A percentile compares a stretch with the other conserved stretches of the same genome.
These are phyloP conservation scores for Saccostrea glomerata DNA, from an alignment of 1,140 invertebrate species.

Conservation along the genomic window DNA sequence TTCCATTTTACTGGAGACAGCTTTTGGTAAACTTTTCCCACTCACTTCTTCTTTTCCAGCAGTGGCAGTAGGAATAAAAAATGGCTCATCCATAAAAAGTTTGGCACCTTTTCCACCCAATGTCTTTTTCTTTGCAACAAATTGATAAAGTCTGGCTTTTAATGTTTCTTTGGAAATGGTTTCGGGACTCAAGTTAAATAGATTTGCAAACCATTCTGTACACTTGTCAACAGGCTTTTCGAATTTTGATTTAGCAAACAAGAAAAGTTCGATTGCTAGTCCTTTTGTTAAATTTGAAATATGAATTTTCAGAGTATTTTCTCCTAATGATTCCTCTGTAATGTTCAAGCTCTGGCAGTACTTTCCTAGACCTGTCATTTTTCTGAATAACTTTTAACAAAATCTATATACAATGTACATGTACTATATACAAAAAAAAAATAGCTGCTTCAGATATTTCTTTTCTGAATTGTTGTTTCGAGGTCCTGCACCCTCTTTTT, in stretches of 20 bases:
- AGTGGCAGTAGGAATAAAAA: not conserved
- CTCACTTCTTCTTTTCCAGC: not conserved
- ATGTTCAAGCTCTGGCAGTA: not conserved
- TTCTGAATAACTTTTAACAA: not conserved
- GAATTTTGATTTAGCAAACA: not conserved
- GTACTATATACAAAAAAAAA: not conserved
- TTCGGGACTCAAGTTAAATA: not conserved
- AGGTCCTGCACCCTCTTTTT: not conserved
- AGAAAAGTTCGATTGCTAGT: not conserved
- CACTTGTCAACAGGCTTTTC: not conserved
- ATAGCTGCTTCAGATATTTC: not conserved
- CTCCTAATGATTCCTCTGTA: not conserved
- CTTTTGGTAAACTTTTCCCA: not conserved
- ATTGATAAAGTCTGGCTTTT: not conserved
- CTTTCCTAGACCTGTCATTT: not conserved
- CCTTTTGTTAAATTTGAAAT: not conserved
- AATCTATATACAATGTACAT: not conserved
- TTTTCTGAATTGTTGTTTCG: not conserved
- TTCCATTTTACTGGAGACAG: not conserved
- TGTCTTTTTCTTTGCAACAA: not conserved
- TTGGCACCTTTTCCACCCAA: not conserved
- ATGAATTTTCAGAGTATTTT: not conserved
- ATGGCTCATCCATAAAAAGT: not conserved
- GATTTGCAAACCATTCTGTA: not conserved
- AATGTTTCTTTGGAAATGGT: not conserved